Evolutionary conservation across 1,140 invertebrate genomes (phyloP).

Genomic region (Lepidurus couesii): DNA sequence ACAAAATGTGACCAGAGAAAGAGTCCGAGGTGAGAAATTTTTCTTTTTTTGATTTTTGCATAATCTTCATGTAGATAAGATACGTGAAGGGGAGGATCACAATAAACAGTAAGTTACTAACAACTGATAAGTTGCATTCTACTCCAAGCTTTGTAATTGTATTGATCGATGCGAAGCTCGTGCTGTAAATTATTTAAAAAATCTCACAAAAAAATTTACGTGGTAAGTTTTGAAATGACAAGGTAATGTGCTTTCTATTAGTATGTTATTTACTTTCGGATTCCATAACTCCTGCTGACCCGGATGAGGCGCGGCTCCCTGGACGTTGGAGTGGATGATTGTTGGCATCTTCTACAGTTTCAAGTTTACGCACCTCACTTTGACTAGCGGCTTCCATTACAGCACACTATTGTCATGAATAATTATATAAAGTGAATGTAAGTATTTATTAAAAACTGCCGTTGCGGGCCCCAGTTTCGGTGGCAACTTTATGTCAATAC

Average conservation of each 20-base stretch:
- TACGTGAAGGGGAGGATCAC: not conserved
- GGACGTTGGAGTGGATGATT: not conserved
- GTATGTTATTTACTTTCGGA: not conserved
- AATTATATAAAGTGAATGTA: not conserved
- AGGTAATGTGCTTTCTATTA: not conserved
- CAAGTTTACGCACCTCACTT: not conserved
- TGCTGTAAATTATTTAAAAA: no score
- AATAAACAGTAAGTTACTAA: not conserved
- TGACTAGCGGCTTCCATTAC: not conserved
- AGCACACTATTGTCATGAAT: not conserved
- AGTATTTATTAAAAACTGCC: not conserved
- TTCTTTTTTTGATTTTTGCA: not conserved
- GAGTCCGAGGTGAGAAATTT: not conserved
- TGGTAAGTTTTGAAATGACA: no score
- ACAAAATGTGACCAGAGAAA: not conserved
- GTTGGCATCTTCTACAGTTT: not conserved
- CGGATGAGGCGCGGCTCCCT: constrained; percentile 5
- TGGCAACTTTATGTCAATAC: constrained; percentile 12
- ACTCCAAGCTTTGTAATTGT: not conserved
- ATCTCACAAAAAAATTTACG: no score
- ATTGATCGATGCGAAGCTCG: not conserved
- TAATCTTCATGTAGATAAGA: constrained; percentile 2
- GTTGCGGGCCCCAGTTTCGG: not conserved
- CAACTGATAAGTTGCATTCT: no score
- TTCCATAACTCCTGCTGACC: constrained; percentile 20